Conservation (phyloP, 92 coral and sea anemone species). For the Palythoa heliodiscus region DNA sequence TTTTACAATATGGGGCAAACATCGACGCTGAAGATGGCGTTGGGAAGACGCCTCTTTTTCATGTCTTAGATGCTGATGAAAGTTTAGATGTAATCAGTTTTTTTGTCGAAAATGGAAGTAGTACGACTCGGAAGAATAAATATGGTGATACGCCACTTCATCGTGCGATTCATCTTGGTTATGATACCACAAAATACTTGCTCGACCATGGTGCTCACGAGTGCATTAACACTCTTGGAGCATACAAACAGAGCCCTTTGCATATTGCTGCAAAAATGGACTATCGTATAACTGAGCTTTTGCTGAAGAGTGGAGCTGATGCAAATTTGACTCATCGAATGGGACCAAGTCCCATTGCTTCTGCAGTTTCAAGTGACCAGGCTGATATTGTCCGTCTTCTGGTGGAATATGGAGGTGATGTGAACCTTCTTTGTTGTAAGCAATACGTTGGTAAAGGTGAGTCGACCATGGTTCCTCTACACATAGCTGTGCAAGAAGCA, state of each 20-base stretch:
- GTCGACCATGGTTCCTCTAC: conserved; percentile 29
- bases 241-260: conserved; percentile 39
- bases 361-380: conserved; percentile 13
- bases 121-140: conserved; percentile 12
- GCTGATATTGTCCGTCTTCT: conserved; percentile 16
- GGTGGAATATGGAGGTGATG: conserved; percentile 31
- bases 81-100: conserved; percentile 31
- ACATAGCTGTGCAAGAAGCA: conserved; percentile 31
- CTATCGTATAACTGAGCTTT: conserved; percentile 18
- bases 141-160: conserved; percentile 42
- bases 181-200: conserved; percentile 22
- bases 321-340: conserved; percentile 37
- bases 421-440: conserved; percentile 31
- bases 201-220: conserved; percentile 27
- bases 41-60: conserved; percentile 38
- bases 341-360: conserved; percentile 43
- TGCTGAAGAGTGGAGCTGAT: conserved; percentile 34
- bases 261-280: conserved; percentile 39
- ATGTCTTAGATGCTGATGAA: conserved; percentile 35
- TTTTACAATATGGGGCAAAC: conserved; percentile 22
- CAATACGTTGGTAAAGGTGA: conserved; percentile 18
- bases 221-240: conserved; percentile 9
- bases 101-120: conserved; percentile 23
- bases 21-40: conserved; percentile 43
- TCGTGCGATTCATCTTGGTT: conserved; percentile 31